Evolutionary conservation across 37 sponge, comb jelly and placozoan genomes (phyloP).

Genomic region (Spongilla lacustris): DNA sequence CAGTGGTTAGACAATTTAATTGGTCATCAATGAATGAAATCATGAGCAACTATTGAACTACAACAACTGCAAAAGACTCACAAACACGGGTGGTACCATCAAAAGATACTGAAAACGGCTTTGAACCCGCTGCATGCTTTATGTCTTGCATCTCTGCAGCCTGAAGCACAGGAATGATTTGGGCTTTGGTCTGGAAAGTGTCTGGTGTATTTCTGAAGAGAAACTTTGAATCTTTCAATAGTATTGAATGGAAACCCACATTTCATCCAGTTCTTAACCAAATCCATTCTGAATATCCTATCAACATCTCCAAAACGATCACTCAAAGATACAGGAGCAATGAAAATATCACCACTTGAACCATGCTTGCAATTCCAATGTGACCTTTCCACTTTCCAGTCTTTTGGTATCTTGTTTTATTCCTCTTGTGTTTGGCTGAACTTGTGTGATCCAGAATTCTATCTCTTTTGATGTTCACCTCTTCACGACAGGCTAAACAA

Average conservation of each 20-base stretch:
- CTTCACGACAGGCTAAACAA: neutral
- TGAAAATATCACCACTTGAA: neutral
- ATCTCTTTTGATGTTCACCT: neutral
- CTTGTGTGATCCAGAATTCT: neutral
- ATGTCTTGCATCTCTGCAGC: neutral
- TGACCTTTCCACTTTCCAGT: neutral
- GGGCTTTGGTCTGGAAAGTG: slow-evolving; percentile 1
- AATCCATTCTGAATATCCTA: neutral
- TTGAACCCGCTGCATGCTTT: neutral
- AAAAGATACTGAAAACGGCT: neutral
- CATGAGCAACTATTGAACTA: neutral
- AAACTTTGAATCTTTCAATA: neutral
- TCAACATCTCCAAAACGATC: neutral
- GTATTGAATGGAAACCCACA: neutral
- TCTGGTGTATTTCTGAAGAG: neutral
- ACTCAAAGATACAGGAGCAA: neutral
- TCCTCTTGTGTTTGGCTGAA: neutral
- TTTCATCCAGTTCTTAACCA: neutral
- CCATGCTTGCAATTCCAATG: neutral
- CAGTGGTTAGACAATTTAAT: neutral
- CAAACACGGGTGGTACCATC: neutral
- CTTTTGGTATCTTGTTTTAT: neutral
- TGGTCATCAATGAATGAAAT: neutral
- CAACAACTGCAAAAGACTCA: neutral
- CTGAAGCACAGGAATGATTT: neutral